phyloP scores from a whole-genome alignment of 2,113 vertebrate genomes.

The Capricornis sumatraensis region DNA sequence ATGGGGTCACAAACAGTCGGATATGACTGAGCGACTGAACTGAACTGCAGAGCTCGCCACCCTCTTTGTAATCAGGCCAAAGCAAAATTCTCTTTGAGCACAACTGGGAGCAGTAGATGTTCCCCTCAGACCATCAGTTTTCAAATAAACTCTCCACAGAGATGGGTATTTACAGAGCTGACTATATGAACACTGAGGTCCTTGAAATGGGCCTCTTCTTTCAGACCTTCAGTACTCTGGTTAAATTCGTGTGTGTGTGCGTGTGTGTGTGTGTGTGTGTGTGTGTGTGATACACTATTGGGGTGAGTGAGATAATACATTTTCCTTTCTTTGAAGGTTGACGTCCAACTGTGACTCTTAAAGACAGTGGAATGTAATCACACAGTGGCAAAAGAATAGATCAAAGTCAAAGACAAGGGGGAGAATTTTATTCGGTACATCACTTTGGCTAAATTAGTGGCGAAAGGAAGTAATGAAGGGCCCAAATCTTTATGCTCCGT shows the following conservation, averaged over 20 bases:
- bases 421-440: not conserved
- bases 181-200: accelerated
- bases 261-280: not conserved
- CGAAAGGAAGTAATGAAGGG: not conserved
- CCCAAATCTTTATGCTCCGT: not conserved
- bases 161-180: not conserved
- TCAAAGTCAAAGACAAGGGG: not conserved
- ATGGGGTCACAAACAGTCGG: no score
- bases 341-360: not conserved
- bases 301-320: not conserved
- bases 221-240: not conserved
- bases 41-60: not conserved
- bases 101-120: not conserved
- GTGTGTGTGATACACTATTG: not conserved
- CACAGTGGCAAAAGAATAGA: not conserved
- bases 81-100: not conserved
- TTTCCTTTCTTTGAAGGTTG: not conserved
- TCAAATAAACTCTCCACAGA: not conserved
- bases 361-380: not conserved
- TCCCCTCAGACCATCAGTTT: not conserved
- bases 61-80: no score
- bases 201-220: not conserved
- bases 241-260: not conserved
- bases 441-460: not conserved
- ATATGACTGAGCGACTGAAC: no score